These are phyloP conservation scores for Notarius quadriscutis DNA, from an alignment of 2,113 vertebrate species.

Conservation along the genomic window DNA sequence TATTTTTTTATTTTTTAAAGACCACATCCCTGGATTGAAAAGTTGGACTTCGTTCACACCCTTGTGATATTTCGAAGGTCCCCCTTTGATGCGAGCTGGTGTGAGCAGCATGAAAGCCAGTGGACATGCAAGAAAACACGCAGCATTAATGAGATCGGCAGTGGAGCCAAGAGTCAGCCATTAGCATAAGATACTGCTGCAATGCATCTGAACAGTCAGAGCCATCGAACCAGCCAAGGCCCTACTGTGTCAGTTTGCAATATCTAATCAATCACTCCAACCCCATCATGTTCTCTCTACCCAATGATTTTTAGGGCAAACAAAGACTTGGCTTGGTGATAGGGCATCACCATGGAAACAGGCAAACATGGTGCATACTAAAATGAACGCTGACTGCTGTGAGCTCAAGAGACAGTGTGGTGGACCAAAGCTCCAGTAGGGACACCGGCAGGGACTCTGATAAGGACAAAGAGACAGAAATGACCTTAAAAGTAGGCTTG, in stretches of 20 bases:
- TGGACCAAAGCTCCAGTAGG: not conserved
- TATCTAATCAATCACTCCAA: slow-evolving; percentile 2
- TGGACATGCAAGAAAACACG: not conserved
- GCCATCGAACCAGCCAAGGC: slow-evolving; percentile 4
- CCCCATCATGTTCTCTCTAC: slow-evolving; percentile 3
- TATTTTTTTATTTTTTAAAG: not conserved
- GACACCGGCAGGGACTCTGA: not conserved
- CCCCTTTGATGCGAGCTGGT: not conserved
- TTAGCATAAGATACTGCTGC: slow-evolving; percentile 12
- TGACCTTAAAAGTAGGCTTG: slow-evolving; percentile 2
- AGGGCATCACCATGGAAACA: slow-evolving; percentile 44
- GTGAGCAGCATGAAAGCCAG: slow-evolving; percentile 1
- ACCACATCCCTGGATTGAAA: not conserved
- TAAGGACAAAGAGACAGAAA: slow-evolving; percentile 6
- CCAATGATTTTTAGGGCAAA: slow-evolving; percentile 21
- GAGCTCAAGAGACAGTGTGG: not conserved
- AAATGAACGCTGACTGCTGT: slow-evolving; percentile 21
- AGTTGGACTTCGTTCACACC: not conserved
- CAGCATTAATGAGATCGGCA: slow-evolving; percentile 8
- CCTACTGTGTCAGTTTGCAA: slow-evolving; percentile 3
- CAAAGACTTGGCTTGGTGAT: slow-evolving; percentile 9
- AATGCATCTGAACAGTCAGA: slow-evolving; percentile 1
- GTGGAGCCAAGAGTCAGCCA: not conserved
- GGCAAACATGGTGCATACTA: slow-evolving; percentile 24
- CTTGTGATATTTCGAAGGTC: not conserved